Evolutionary conservation across 2,113 vertebrate species (phyloP).

Genomic region (Burhinus bistriatus): DNA sequence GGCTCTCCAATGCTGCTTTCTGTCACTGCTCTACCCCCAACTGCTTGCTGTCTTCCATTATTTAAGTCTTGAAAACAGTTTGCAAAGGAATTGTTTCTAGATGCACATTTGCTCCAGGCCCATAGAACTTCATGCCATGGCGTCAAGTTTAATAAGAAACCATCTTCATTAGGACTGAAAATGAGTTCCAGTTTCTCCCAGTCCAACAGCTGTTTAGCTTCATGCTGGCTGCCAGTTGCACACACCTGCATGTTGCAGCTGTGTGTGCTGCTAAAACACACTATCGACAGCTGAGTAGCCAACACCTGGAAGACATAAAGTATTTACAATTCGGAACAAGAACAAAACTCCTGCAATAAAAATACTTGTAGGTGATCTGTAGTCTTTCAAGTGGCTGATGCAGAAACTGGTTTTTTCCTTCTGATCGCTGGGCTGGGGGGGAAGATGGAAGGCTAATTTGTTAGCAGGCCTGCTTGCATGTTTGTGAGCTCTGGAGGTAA

Average conservation of each 20-base stretch:
- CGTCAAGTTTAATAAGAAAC: background rate
- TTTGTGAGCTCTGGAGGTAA: background rate
- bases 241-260: constrained; percentile 26
- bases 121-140: background rate
- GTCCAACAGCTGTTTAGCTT: background rate
- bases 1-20: background rate
- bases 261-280: background rate
- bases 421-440: background rate
- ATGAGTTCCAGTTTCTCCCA: background rate
- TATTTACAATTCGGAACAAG: constrained; percentile 7
- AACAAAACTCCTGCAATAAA: constrained; percentile 48
- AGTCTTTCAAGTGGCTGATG: constrained; percentile 33
- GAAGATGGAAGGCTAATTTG: background rate
- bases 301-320: constrained; percentile 74
- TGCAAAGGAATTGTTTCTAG: background rate
- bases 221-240: background rate
- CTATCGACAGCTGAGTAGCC: constrained; percentile 45
- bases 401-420: background rate
- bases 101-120: background rate
- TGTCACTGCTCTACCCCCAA: background rate
- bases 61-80: fast-evolving
- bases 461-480: background rate
- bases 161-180: background rate
- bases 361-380: constrained; percentile 46
- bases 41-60: background rate